Base-by-base conservation (phyloP, 2,888 invertebrate genomes). In the Caenorhabditis sp. region DNA sequence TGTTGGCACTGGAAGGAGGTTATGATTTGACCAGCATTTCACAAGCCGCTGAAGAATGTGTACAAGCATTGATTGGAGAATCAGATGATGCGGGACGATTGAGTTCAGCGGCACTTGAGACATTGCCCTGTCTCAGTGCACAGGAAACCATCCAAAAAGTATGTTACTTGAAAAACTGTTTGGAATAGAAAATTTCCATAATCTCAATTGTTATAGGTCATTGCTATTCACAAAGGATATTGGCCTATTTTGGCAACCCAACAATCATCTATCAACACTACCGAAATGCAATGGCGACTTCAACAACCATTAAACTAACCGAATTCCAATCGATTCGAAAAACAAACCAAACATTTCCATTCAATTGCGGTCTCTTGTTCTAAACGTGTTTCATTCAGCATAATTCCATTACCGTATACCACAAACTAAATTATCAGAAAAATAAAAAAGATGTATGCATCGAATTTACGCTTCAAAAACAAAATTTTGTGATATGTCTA, bases 1-100 rank as follows among this genome's bases (percentile, higher is more conserved):
- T 87, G 1, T 64, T 88, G 61, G 85, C 86, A 6, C 72, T 88
- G 26, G 88, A 88, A 69, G 88, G 88, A 21, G 90, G 99, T 63
- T 99, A 99, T 90, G 95, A 99, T 90, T 90, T 99, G 88, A 92
- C 95, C 50, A 93, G 96, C 50, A 95, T 99, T 88, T 96, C 96
- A 91, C 97, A 97, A 90, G 93, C 95, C 65, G 94, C 97, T 58
- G 95, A 96, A 90, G 95, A 95, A 89, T 97, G 97, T 90, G 94
- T 97, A 31, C 91, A 93, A 81, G 95, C 95, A 36, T 90, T 81
- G 14, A 66, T 65, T 43, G 75, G 79, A 10, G 72, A 73, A 23
- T 78, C 76, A 1, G 79, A 79, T 19, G 75, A 80, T 54, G 79
- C 80, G n/a, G 76, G 80, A 43, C 69, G 76, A 2, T 60, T 86